phyloP scores from a whole-genome alignment of 2,888 invertebrate species.

The Hydriomena furcata region DNA sequence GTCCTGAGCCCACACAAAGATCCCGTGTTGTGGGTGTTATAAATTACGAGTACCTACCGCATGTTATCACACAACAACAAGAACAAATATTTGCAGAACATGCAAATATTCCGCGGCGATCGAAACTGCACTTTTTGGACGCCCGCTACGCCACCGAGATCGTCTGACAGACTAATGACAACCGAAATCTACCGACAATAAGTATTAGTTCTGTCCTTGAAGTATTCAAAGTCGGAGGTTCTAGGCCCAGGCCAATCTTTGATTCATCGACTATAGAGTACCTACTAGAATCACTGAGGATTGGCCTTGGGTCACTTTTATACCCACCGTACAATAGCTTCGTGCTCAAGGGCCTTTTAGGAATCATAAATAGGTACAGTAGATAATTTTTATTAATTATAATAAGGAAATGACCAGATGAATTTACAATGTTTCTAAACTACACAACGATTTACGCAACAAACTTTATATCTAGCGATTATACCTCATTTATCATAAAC shows the following conservation, averaged over 20 bases:
- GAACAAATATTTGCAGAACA: too few relatives aligned
- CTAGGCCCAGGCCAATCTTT: background rate
- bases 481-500: constrained; percentile 6
- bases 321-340: background rate
- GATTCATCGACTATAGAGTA: background rate
- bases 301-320: constrained; percentile 2
- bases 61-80: too few relatives aligned
- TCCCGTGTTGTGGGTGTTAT: too few relatives aligned
- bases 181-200: too few relatives aligned
- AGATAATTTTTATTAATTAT: background rate
- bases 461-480: too few relatives aligned
- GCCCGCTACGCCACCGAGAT: too few relatives aligned
- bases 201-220: too few relatives aligned
- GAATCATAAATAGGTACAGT: background rate
- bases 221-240: background rate
- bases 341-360: background rate
- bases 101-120: too few relatives aligned
- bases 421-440: constrained; percentile 16
- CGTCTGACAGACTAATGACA: too few relatives aligned
- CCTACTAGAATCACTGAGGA: background rate
- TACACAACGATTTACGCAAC: background rate
- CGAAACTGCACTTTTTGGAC: too few relatives aligned
- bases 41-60: too few relatives aligned
- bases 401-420: background rate
- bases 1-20: too few relatives aligned